Evolutionary conservation across 2,113 vertebrate genomes (phyloP).

Genomic region (Accipiter virgatus): DNA sequence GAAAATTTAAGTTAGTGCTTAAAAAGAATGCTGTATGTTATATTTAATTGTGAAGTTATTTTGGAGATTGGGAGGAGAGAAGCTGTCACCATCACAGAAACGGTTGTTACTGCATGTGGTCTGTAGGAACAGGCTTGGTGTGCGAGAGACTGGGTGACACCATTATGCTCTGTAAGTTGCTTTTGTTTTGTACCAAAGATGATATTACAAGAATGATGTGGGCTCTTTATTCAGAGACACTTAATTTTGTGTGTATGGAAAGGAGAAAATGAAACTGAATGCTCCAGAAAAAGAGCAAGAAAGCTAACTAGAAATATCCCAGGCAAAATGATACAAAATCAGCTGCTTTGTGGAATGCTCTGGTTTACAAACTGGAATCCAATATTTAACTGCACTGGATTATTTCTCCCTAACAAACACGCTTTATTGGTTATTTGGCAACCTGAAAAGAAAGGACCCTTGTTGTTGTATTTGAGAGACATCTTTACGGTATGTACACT

Average conservation of each 20-base stretch:
- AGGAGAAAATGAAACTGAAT: background rate
- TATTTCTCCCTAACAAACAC: background rate
- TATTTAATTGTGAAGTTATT: conserved; percentile 10
- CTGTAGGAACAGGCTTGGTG: background rate
- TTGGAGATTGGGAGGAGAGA: background rate
- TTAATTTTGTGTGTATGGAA: background rate
- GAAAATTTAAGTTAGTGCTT: background rate
- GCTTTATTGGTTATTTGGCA: background rate
- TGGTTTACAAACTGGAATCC: conserved; percentile 23
- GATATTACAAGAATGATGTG: background rate
- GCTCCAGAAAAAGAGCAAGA: background rate
- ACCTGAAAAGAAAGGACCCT: background rate
- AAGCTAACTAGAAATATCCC: background rate
- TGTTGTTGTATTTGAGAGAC: background rate
- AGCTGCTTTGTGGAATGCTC: background rate
- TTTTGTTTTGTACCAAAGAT: conserved; percentile 47
- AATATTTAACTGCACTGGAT: conserved; percentile 22
- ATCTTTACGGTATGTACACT: background rate
- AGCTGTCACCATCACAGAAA: background rate
- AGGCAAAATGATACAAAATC: background rate
- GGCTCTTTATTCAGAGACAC: background rate
- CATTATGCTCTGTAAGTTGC: background rate
- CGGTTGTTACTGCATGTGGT: background rate
- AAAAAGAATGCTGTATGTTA: background rate
- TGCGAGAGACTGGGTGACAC: background rate